phyloP scores from a whole-genome alignment of 2,113 vertebrate species.

The Tretioscincus oriximinensis region DNA sequence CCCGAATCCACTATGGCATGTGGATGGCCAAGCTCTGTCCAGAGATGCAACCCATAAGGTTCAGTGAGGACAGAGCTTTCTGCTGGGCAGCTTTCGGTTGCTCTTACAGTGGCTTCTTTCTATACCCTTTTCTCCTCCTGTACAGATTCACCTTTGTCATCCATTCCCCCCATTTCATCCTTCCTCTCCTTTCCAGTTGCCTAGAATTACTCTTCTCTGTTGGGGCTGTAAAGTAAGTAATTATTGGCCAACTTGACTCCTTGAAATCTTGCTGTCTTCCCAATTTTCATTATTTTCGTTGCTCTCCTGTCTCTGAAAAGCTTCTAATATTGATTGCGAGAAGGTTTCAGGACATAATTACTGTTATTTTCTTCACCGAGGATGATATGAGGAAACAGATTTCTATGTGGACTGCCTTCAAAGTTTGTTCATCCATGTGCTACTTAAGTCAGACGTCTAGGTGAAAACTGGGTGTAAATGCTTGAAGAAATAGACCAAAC shows the following conservation, averaged over 20 bases:
- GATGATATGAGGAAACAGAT: neutral
- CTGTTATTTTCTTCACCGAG: neutral
- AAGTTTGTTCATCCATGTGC: neutral
- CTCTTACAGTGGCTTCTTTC: no score
- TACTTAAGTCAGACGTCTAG: neutral
- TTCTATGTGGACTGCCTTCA: neutral
- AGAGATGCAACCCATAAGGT: no score
- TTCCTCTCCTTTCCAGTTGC: neutral
- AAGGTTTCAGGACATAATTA: neutral
- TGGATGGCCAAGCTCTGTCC: no score
- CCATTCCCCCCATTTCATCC: neutral
- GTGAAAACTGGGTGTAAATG: neutral
- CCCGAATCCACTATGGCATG: no score
- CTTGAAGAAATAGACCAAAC: no score
- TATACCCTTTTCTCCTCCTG: neutral
- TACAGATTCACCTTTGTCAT: neutral
- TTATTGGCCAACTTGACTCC: neutral
- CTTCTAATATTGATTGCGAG: neutral
- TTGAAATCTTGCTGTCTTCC: neutral
- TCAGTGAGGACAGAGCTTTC: neutral
- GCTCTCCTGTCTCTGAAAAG: neutral
- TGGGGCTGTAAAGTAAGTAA: slow-evolving; percentile 7
- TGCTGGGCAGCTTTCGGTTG: no score
- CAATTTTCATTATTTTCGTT: neutral
- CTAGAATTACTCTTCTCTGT: neutral